Evolutionary conservation across 2,888 invertebrate genomes (phyloP), one percentile per base, ranked within the genome.

Genomic region (Dione juno): DNA sequence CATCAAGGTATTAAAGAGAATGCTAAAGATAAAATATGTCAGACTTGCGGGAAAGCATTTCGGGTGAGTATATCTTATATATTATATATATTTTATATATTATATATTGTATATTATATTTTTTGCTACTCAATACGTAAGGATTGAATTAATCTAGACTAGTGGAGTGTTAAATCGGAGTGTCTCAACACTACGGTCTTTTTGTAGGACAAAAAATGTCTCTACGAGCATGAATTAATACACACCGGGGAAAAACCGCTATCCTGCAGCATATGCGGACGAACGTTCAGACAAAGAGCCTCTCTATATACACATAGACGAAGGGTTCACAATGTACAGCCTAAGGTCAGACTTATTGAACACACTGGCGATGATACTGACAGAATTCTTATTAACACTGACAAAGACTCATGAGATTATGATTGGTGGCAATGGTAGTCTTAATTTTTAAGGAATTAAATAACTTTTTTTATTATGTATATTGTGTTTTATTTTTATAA

Each of bases 181-280:
- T n/a, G n/a, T n/a, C n/a, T n/a, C n/a, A n/a, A n/a, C n/a, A n/a
- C n/a, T n/a, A n/a, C n/a, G n/a, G 40, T 40, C 13, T n/a, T 59
- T 41, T 13, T 43, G 7, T 41, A 59, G 59, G 14, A 59, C 14
- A 59, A 41, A 14, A 43, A 14, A 21, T 41, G 19, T 0, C 81
- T 91, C 0, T 77, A 82, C 0, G 89, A 91, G 37, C 90, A 91
- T 74, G 87, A 88, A 52, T 70, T 82, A 0, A 89, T 86, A 1
- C 90, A 91, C 74, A 84, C 87, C 0, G 90, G 90, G 0, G 88
- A 86, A 69, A 78, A 88, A 0, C 90, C 90, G 0, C 82, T 89
- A 0, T 80, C 86, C 13, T 91, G 91, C 45, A 82, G 83, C 21
- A 69, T 85, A 0, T 91, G 91, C 73, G 89, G 88, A 0, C 81